Evolutionary conservation across 2,113 vertebrate genomes (phyloP).

Genomic region (Macheiramphus alcinus): DNA sequence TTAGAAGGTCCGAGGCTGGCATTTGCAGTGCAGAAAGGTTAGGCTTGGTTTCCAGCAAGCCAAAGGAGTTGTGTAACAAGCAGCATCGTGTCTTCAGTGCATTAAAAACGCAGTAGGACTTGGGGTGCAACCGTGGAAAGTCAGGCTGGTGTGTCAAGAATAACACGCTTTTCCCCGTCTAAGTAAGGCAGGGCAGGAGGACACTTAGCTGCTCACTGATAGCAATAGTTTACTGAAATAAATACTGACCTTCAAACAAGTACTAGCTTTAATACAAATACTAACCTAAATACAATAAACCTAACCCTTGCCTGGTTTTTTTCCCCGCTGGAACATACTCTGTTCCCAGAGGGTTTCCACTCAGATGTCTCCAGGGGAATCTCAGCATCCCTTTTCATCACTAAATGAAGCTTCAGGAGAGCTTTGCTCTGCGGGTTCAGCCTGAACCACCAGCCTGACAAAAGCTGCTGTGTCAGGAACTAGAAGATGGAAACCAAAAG

Average conservation of each 20-base stretch:
- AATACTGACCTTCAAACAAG: background rate
- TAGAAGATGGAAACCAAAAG: background rate
- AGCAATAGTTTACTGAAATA: background rate
- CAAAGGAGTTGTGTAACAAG: background rate
- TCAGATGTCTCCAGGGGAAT: background rate
- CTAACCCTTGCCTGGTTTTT: background rate
- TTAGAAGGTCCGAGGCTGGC: background rate
- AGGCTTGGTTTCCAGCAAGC: background rate
- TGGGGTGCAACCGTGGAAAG: background rate
- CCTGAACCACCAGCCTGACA: background rate
- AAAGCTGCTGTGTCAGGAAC: background rate
- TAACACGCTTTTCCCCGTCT: rapidly evolving
- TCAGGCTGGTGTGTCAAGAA: background rate
- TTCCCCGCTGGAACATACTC: background rate
- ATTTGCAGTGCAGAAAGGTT: background rate
- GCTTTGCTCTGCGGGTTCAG: background rate
- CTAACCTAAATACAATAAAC: background rate
- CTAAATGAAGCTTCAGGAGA: background rate
- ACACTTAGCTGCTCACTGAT: background rate
- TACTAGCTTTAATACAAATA: background rate
- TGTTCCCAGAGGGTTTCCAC: background rate
- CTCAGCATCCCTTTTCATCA: background rate
- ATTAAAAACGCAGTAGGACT: background rate
- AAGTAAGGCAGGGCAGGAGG: background rate
- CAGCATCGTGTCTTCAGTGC: background rate